Conservation (phyloP, 2,113 vertebrate species). For the Euleptes europaea region DNA sequence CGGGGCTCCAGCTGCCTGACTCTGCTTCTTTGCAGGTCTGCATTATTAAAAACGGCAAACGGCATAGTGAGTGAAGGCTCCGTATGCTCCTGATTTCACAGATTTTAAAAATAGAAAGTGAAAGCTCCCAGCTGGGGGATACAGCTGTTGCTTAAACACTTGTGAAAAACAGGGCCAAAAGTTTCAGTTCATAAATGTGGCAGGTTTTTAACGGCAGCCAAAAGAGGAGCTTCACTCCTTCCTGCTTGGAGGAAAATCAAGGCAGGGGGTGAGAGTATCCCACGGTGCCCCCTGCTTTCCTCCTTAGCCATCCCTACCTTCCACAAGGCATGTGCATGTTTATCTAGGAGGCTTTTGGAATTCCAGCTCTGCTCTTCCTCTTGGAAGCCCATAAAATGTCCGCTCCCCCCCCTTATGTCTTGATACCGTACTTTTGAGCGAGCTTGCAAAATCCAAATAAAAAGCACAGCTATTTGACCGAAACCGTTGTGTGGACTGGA, state of each 20-base stretch:
- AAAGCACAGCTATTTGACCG: neutral
- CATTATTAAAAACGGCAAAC: slow-evolving; percentile 59
- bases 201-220: slow-evolving; percentile 47
- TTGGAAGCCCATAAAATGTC: neutral
- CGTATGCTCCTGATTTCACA: slow-evolving; percentile 60
- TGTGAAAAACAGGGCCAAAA: slow-evolving; percentile 56
- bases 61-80: slow-evolving; percentile 60
- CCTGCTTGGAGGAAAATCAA: slow-evolving; percentile 12
- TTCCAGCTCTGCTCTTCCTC: neutral
- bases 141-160: slow-evolving; percentile 62
- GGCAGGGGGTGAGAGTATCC: neutral
- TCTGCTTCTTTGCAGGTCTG: slow-evolving; percentile 36
- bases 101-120: slow-evolving; percentile 77
- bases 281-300: neutral
- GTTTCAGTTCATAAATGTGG: slow-evolving; percentile 55
- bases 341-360: slow-evolving; percentile 16
- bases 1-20: slow-evolving; percentile 37
- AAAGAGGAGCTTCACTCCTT: slow-evolving; percentile 55
- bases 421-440: neutral
- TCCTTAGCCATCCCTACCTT: neutral
- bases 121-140: slow-evolving; percentile 69
- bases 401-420: neutral
- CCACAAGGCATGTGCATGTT: neutral
- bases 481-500: too few relatives aligned
- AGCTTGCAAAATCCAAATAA: neutral